phyloP scores from a whole-genome alignment of 2,888 invertebrate species.

The Ametastegia equiseti region DNA sequence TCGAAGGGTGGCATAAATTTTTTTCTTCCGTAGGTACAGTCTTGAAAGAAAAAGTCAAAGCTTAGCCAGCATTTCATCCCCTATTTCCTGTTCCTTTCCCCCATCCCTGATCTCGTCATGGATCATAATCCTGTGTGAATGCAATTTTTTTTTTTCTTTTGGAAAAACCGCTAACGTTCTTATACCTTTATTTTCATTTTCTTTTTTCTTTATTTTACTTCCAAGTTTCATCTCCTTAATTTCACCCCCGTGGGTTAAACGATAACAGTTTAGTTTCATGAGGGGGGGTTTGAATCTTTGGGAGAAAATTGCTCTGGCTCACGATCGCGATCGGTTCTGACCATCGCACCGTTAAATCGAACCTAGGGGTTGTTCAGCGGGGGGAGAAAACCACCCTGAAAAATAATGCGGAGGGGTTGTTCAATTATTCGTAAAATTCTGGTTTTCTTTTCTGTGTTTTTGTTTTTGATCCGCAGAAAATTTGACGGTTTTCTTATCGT shows the following conservation, averaged over 20 bases:
- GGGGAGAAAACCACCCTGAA: not conserved
- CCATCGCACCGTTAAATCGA: not conserved
- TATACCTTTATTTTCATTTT: slow-evolving; percentile 28
- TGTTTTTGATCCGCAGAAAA: no score
- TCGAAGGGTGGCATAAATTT: slow-evolving; percentile 37
- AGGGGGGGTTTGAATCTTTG: not conserved
- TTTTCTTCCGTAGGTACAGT: no score
- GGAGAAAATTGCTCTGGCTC: not conserved
- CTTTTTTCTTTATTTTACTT: not conserved
- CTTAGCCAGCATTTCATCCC: slow-evolving; percentile 34
- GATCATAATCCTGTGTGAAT: not conserved
- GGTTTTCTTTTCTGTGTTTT: no score
- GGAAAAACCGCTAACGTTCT: not conserved
- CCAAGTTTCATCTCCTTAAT: slow-evolving; percentile 47
- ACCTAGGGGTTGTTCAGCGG: not conserved
- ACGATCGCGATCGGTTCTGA: not conserved
- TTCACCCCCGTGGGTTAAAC: slow-evolving; percentile 7
- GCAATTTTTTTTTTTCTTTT: not conserved
- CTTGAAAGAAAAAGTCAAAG: slow-evolving; percentile 36
- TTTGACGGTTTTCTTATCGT: not conserved
- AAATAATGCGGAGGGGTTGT: not conserved
- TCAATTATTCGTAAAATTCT: not conserved
- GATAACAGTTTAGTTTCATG: slow-evolving; percentile 31
- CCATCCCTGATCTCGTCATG: not conserved
- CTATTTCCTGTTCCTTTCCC: no score